phyloP scores from a whole-genome alignment of 2,888 invertebrate species.

The Agonopterix arenella region DNA sequence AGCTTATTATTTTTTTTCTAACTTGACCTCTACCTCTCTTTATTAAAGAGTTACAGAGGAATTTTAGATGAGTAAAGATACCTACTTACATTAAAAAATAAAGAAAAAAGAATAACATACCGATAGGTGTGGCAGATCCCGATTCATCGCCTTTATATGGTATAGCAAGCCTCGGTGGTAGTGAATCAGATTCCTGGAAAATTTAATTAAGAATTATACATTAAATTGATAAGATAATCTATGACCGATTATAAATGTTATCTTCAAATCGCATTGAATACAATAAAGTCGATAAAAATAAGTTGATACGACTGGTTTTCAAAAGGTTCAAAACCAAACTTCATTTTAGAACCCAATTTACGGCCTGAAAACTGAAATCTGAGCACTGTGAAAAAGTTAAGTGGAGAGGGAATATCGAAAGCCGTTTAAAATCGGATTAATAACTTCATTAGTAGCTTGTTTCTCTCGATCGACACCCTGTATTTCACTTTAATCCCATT shows the following conservation, averaged over 20 bases:
- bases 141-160: slow-evolving; percentile 40
- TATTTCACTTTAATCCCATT: slow-evolving; percentile 75
- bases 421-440: slow-evolving; percentile 71
- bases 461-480: slow-evolving; percentile 69
- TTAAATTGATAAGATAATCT: no score
- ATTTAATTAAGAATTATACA: slow-evolving; percentile 6
- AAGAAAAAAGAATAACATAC: slow-evolving; percentile 24
- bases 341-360: not conserved
- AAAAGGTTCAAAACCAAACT: not conserved
- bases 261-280: no score
- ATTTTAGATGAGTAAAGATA: no score
- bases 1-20: no score
- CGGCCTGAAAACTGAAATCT: slow-evolving; percentile 1
- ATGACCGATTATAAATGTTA: no score
- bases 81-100: not conserved
- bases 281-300: no score
- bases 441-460: slow-evolving; percentile 75
- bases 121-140: slow-evolving; percentile 39
- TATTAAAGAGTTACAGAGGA: no score
- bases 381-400: slow-evolving; percentile 1
- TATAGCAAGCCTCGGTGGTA: slow-evolving; percentile 24
- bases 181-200: slow-evolving; percentile 48
- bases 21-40: no score
- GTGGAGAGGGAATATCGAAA: slow-evolving; percentile 41
- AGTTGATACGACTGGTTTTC: no score